Percentiles rank a stretch among this genome's conserved stretches.
These are phyloP conservation scores for Pseudocheirus occidentalis DNA, from an alignment of 2,797 vertebrate genomes.

Conservation along the genomic window DNA sequence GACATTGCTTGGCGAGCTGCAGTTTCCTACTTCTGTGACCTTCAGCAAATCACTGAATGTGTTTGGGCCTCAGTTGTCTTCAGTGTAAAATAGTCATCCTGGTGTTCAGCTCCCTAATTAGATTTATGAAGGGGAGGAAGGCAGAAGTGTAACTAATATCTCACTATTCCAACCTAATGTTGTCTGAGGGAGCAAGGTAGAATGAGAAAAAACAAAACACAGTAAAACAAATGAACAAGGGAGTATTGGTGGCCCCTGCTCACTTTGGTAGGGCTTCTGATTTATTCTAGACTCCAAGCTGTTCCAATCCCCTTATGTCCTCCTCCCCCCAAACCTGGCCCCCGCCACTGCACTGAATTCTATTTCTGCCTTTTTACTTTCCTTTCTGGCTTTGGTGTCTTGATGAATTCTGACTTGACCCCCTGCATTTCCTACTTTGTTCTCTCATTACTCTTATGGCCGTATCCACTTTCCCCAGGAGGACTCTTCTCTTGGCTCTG, in stretches of 20 bases:
- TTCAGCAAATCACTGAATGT: background rate
- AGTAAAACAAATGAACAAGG: background rate
- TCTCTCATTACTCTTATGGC: background rate
- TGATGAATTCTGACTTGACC: background rate
- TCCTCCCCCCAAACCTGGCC: background rate
- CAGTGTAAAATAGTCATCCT: background rate
- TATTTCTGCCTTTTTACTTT: background rate
- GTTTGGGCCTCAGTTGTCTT: background rate
- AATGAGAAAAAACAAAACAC: background rate
- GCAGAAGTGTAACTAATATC: background rate
- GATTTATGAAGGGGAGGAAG: background rate
- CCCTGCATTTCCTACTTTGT: background rate
- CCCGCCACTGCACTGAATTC: background rate
- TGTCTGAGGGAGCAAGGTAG: background rate
- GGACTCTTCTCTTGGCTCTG: background rate
- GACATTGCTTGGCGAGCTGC: rapidly evolving
- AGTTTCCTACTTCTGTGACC: background rate
- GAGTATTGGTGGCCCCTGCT: background rate
- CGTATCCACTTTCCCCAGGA: background rate
- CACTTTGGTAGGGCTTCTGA: background rate
- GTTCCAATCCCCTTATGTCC: background rate
- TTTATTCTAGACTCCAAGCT: background rate
- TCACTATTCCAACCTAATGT: background rate
- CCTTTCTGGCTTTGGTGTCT: background rate
- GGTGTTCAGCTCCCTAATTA: background rate